These are phyloP conservation scores for Drosophila lowei DNA, from an alignment of 1,140 invertebrate species.

Conservation along the genomic window DNA sequence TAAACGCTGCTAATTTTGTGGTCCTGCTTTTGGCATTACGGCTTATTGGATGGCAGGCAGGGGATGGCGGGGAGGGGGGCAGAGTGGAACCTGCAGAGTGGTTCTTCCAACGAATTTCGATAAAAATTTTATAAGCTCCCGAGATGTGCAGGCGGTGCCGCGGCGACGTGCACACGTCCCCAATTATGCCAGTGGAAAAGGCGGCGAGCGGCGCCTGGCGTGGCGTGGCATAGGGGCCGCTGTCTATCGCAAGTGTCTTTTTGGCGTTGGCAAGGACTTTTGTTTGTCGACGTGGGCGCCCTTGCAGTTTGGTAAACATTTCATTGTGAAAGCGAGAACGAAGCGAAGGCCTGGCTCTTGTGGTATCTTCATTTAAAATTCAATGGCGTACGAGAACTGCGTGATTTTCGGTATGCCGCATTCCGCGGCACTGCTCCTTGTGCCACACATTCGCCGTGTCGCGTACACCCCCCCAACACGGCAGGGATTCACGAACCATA, in stretches of 20 bases:
- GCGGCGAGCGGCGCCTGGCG: too few relatives aligned
- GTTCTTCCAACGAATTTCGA: constrained; percentile 32
- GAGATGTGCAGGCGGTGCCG: constrained; percentile 68
- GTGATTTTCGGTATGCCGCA: constrained; percentile 62
- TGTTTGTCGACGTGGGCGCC: constrained; percentile 16
- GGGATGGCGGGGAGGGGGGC: constrained; percentile 1
- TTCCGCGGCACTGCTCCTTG: constrained; percentile 13
- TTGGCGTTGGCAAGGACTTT: constrained; percentile 33
- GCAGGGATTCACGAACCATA: constrained; percentile 55
- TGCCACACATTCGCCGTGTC: constrained; percentile 4
- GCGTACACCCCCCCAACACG: constrained; percentile 23
- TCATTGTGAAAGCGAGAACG: constrained; percentile 28
- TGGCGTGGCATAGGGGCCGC: constrained; percentile 3
- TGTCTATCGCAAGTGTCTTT: constrained; percentile 31
- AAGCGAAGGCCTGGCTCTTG: constrained; percentile 7
- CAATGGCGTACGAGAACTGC: constrained; percentile 69
- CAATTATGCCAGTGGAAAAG: constrained; percentile 57
- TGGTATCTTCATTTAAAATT: constrained; percentile 75
- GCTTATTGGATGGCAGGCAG: constrained; percentile 39
- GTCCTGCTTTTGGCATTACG: constrained; percentile 17
- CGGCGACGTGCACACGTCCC: constrained; percentile 64
- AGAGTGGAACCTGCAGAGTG: background rate
- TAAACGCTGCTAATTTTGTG: constrained; percentile 39
- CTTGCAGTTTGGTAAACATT: constrained; percentile 70
- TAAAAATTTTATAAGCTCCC: constrained; percentile 69